These are phyloP conservation scores for Macrosoma leucophasiata DNA, from an alignment of 2,888 invertebrate species.

Conservation along the genomic window DNA sequence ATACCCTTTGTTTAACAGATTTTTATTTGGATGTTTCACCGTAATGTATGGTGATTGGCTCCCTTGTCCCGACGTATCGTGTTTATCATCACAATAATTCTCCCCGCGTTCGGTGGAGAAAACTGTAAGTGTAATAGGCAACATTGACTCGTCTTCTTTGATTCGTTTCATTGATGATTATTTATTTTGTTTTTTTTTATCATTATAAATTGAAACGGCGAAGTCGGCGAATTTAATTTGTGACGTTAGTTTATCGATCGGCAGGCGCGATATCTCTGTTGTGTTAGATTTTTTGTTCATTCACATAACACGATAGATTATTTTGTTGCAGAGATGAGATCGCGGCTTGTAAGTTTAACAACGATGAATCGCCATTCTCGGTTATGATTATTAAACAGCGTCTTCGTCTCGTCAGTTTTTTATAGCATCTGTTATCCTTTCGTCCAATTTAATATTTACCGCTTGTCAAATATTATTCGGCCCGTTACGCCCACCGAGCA, in stretches of 20 bases:
- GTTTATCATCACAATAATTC: conserved; percentile 72
- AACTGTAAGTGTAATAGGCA: conserved; percentile 61
- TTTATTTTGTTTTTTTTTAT: conserved; percentile 53
- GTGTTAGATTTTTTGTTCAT: conserved; percentile 44
- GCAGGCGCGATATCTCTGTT: conserved; percentile 43
- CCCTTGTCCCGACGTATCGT: conserved; percentile 67
- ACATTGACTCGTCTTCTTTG: conserved; percentile 42
- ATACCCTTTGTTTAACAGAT: conserved; percentile 61
- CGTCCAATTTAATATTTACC: conserved; percentile 61
- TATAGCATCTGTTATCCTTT: conserved; percentile 42
- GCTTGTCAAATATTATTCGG: conserved; percentile 60
- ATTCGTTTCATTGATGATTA: conserved; percentile 62
- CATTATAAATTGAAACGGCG: conserved; percentile 57
- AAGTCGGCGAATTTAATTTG: conserved; percentile 58
- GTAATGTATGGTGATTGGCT: conserved; percentile 75
- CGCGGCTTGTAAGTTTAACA: conserved; percentile 53
- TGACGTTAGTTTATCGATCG: conserved; percentile 41
- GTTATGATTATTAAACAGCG: conserved; percentile 39
- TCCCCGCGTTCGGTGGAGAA: conserved; percentile 50
- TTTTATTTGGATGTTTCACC: conserved; percentile 63
- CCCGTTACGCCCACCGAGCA: conserved; percentile 41
- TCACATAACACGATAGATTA: conserved; percentile 46
- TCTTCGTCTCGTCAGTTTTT: conserved; percentile 43
- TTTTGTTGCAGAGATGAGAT: conserved; percentile 62
- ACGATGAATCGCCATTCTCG: conserved; percentile 55